Evolutionary conservation across 2,888 invertebrate genomes (phyloP), one percentile per base, ranked within the genome.

Genomic region (Pseudococcus jackbeardsleyi): DNA sequence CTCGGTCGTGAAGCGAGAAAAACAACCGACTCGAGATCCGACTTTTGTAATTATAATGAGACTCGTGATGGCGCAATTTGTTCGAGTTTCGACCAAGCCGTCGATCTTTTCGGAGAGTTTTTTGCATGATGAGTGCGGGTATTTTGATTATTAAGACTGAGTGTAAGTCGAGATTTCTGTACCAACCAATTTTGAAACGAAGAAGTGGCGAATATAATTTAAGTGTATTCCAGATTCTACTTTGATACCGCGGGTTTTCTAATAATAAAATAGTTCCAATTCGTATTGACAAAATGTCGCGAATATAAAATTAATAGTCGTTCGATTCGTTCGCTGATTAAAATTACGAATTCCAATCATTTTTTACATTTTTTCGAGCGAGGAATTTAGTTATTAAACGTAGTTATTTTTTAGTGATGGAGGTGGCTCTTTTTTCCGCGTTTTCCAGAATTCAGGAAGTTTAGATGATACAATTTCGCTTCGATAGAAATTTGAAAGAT

Each of bases 31-130:
- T 33, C 4, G 26, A 33, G 33, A 11, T 59, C 5, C 46, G 50
- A 17, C 50, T 50, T 26, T 72, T 72, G 12, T 72, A 72, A 72
- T 72, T 72, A 72, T 72, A 72, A 72, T 72, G 68, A 26, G 68
- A 72, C 11, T 72, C 68, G 68, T 72, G 68, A 72, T 72, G 33
- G 68, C 33, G 68, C 68, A 72, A 72, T 72, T 72, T 26, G 68
- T 26, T 33, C 26, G 22, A 50, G 15, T 12, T 8, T 11, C 46
- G 46, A 46, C 46, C 46, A 64, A 22, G 22, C 22, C 22, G 64
- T 72, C 33, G 33, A 72, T 72, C 33, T n/a, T 26, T 15, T 72
- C 68, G 68, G 33, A 72, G n/a, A n/a, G 26, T 33, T 72, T 19
- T 12, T 15, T 54, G 19, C n/a, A 4, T 72, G 26, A 72, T 72